Evolutionary conservation across 2,888 invertebrate genomes (phyloP), one percentile per base, ranked within the genome.

Genomic region (Temnothorax ravouxi): DNA sequence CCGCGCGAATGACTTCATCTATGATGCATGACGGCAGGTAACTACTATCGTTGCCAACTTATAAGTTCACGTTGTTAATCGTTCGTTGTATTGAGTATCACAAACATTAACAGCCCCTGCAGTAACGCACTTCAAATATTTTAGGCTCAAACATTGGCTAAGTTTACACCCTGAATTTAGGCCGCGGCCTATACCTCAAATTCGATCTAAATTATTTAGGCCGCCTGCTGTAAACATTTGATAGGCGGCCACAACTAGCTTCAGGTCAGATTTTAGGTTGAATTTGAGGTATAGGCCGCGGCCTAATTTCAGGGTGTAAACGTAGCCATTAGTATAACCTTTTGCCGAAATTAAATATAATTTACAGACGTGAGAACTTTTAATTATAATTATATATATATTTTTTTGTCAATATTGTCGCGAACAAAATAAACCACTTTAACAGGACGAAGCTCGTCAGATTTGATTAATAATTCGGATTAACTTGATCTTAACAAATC

Each of bases 1-100:
- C 62, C 87, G 87, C 88, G 91, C 80, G 90, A 90, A 91, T 89
- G 87, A 91, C 89, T 90, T 88, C 80, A 84, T 85, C 75, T 64
- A 71, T 85, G 86, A 84, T 86, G 89, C 89, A 85, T 90, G 90
- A 90, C 90, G 87, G 69, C 38, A 29, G 69, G 2, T 64, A 59
- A 71, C 64, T 82, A 56, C 15, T 56, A 72, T 72, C 44, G 25
- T 44, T 38, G 21, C 18, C 9, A n/a, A 52, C 62, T 41, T 66
- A 29, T 34, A 50, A 56, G 18, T 6, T 44, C 15, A 29, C n/a
- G 11, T 41, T 25, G 15, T 25, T 56, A 67, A 56, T 67, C 44
- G n/a, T 67, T 15, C 66, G 21, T 25, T 64, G 0, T 38, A n/a
- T 25, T 25, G 18, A 34, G 9, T 29, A 29, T 56, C 21, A 5